These are phyloP conservation scores for Brachypterus glaber DNA, from an alignment of 2,888 invertebrate species.

Conservation along the genomic window DNA sequence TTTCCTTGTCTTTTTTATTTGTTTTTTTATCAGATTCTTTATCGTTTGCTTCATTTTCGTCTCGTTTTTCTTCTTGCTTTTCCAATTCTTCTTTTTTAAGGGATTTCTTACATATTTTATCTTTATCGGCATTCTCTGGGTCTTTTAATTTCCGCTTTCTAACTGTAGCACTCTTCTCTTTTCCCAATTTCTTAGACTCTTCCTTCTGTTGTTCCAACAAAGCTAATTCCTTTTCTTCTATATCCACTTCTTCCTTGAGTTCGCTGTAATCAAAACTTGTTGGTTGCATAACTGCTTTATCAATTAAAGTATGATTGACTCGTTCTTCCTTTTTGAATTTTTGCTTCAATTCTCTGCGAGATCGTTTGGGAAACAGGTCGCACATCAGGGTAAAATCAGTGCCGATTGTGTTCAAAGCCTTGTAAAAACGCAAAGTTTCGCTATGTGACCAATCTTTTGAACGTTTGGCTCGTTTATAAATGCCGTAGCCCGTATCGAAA, in stretches of 20 bases:
- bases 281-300: slow-evolving; percentile 63
- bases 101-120: too few species aligned
- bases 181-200: slow-evolving; percentile 20
- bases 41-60: neutral
- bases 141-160: slow-evolving; percentile 13
- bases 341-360: slow-evolving; percentile 72
- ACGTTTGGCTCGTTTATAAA: slow-evolving; percentile 57
- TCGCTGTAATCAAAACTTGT: slow-evolving; percentile 58
- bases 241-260: slow-evolving; percentile 48
- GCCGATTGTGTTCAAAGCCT: slow-evolving; percentile 79
- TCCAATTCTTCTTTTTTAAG: neutral
- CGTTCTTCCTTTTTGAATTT: slow-evolving; percentile 92
- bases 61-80: neutral
- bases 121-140: slow-evolving; percentile 8
- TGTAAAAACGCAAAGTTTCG: slow-evolving; percentile 86
- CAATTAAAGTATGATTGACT: slow-evolving; percentile 59
- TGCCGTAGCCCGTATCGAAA: slow-evolving; percentile 46
- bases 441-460: slow-evolving; percentile 64
- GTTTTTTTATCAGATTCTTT: slow-evolving; percentile 8
- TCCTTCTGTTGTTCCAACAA: slow-evolving; percentile 26
- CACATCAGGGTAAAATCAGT: slow-evolving; percentile 90
- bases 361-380: slow-evolving; percentile 66
- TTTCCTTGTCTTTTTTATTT: slow-evolving; percentile 13
- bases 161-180: slow-evolving; percentile 15
- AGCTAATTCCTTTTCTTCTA: slow-evolving; percentile 39